These are phyloP conservation scores for Tetheella fluctuosa DNA, from an alignment of 2,888 invertebrate species.

Conservation along the genomic window DNA sequence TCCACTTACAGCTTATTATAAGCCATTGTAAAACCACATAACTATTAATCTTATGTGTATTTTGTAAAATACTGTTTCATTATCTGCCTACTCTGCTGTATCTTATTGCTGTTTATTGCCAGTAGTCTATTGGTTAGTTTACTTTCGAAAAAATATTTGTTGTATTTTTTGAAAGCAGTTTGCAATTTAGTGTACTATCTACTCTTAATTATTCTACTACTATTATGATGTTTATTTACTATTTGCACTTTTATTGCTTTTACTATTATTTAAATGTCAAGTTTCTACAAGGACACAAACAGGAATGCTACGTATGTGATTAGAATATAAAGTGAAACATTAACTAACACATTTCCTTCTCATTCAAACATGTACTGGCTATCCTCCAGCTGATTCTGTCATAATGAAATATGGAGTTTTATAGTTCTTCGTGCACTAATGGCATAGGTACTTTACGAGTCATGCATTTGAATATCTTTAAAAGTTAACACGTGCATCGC, in stretches of 20 bases:
- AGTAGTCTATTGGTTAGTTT: too few relatives aligned
- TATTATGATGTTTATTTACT: too few relatives aligned
- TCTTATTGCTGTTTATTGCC: too few relatives aligned
- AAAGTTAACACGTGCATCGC: too few relatives aligned
- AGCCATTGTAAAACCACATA: not conserved
- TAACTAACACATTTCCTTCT: not conserved
- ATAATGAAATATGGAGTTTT: not conserved
- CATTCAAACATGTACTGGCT: not conserved
- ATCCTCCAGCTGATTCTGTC: not conserved
- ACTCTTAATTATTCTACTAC: too few relatives aligned
- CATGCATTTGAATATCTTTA: not conserved
- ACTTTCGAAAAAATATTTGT: too few relatives aligned
- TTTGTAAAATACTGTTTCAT: too few relatives aligned
- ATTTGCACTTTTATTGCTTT: not conserved
- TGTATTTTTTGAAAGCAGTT: too few relatives aligned
- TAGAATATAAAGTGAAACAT: not conserved
- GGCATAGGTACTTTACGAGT: not conserved
- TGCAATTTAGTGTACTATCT: too few relatives aligned
- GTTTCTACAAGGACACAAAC: not conserved
- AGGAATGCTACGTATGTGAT: not conserved
- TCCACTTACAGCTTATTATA: slow-evolving; percentile 16
- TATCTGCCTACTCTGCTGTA: too few relatives aligned
- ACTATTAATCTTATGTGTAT: too few relatives aligned
- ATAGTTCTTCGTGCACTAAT: not conserved
- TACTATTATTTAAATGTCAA: not conserved